Evolutionary conservation across 2,888 invertebrate species (phyloP), one percentile per base, ranked within the genome.

Genomic region (Microctonus aethiopoides): DNA sequence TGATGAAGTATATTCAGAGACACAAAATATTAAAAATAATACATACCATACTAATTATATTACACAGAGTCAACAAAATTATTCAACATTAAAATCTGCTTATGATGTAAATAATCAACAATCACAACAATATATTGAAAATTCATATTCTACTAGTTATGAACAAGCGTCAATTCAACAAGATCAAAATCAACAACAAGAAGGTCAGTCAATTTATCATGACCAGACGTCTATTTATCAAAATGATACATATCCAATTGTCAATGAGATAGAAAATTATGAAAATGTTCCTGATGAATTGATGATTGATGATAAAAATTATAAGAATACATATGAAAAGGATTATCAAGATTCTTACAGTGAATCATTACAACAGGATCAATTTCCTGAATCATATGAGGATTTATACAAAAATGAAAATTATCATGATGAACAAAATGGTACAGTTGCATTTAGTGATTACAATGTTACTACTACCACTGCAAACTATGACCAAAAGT

Each of bases 371-470:
- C 73, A 76, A 36, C 72, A 78, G 56, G 76, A 77, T 59, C 72
- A 72, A 16, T 75, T 76, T 36, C 68, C 69, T 7, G 75, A 73
- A 26, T 73, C 75, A 13, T 78, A 72, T 54, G 70, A 75, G 20
- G 74, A 78, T 59, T 74, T 74, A 22, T 76, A 83, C 71, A 81
- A 83, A 72, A 76, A 84, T 71, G 81, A 82, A 71, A 78, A 83
- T 70, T 79, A 84, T 39, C 11, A 69, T 32, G 67, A 74, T 24
- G 29, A 32, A 13, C 22, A 52, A 24, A 74, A 68, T 61, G 66
- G 32, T 54, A 20, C 20, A 13, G 16, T 65, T 66, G 41, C 59
- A 36, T 36, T 11, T 13, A 39, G 54, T 36, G 52, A 78, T 61
- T 81, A 80, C 63, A 68, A 68, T 16, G 73, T 72, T 9, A 73